These are phyloP conservation scores for Pseudocheirus occidentalis DNA, from an alignment of 2,797 vertebrate genomes.

Conservation along the genomic window DNA sequence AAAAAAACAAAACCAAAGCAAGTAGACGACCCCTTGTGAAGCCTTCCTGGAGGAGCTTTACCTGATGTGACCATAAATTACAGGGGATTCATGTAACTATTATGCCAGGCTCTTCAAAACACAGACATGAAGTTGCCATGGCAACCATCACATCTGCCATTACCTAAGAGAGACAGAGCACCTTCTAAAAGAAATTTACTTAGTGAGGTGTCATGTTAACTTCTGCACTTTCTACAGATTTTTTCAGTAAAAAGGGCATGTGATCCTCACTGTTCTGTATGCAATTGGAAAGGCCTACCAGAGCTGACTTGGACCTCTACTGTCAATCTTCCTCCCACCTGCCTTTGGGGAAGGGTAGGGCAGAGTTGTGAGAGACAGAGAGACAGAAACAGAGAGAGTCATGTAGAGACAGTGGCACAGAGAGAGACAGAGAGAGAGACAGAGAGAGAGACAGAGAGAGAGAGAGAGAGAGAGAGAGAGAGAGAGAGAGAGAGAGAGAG, in stretches of 20 bases:
- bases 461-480: background rate
- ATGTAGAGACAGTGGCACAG: background rate
- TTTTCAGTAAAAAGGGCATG: background rate
- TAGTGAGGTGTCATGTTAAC: conserved; percentile 40
- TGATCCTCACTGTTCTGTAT: background rate
- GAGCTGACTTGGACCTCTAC: background rate
- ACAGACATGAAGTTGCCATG: conserved; percentile 60
- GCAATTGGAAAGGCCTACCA: background rate
- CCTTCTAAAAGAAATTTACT: conserved; percentile 46
- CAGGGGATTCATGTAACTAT: background rate
- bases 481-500: background rate
- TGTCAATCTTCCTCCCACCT: background rate
- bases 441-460: background rate
- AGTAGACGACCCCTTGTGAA: background rate
- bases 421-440: too few relatives aligned
- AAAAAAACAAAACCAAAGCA: background rate
- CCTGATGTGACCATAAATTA: background rate
- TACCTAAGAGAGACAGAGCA: background rate
- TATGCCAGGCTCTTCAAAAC: background rate
- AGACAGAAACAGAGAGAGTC: background rate
- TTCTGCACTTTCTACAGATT: conserved; percentile 17
- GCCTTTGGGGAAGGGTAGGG: background rate
- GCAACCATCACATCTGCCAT: conserved; percentile 56
- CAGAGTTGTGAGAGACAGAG: background rate
- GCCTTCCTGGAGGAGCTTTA: background rate